Base-by-base conservation (phyloP, 2,113 vertebrate genomes). In the Melanerpes aurifrons region DNA sequence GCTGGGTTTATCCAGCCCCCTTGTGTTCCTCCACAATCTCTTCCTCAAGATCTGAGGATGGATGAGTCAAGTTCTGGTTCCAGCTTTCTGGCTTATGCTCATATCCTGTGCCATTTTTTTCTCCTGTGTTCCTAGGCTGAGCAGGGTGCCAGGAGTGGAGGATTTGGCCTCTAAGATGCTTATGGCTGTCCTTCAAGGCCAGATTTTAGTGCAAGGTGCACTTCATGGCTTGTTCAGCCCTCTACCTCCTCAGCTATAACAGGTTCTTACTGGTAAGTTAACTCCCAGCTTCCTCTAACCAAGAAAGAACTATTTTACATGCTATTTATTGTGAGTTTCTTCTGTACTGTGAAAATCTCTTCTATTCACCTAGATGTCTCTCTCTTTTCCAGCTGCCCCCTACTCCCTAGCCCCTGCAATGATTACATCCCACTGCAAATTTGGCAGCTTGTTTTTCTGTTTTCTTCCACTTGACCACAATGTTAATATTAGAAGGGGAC, bases 221-320 rank as follows among this genome's bases (percentile, higher is more conserved):
- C 95, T 99, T 71, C 99, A 99, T 61, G 80, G 89, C 20, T 99
- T 98, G 95, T 99, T 99, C 97, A 98, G 93, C 90, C 94, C 95
- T 17, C 97, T 99, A 64, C 98, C 98, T 5, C 90, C 98, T 80
- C 97, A 98, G 78, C 91, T 99, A 79, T 97, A 98, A 93, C 98
- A 98, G 89, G 96, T 99, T 71, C 95, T 97, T 73, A 97, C 98
- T 92, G 98, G 98, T 99, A 96, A 96, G 98, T 85, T 59, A 70
- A 63, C 40, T 80, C 61, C 37, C 9, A 0, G n/a, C 71, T 91
- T 43, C 56, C 53, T 50, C 47, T 70, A 50, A 24, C 32, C 70
- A 86, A 68, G 62, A 66, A 90, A 45, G 59, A 45, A 57, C 16
- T 85, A 61, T 43, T 85, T 47, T 53, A 87, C 1, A 0, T 59